These are phyloP conservation scores for Drosophila pseudoobscura DNA, from an alignment of 1,140 invertebrate species.

Conservation along the genomic window DNA sequence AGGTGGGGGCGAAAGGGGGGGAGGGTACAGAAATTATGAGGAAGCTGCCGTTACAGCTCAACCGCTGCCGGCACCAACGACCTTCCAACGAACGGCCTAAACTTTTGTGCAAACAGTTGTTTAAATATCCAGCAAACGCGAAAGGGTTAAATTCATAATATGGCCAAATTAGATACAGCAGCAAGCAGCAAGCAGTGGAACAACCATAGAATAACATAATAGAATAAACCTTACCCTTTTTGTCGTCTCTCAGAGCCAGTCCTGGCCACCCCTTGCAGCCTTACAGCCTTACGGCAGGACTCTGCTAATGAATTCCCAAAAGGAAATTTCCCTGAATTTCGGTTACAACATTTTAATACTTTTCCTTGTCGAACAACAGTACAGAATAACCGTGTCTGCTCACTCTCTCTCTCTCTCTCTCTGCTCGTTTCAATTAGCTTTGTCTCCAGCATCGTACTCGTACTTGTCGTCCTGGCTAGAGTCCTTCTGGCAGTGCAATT, in stretches of 20 bases:
- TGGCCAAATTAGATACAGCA: slow-evolving; percentile 76
- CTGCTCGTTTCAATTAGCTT: slow-evolving; percentile 52
- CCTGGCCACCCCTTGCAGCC: not conserved
- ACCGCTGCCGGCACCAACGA: slow-evolving; percentile 44
- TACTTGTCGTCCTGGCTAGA: slow-evolving; percentile 10
- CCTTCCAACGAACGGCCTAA: slow-evolving; percentile 61
- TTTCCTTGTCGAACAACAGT: slow-evolving; percentile 54
- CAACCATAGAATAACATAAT: slow-evolving; percentile 74
- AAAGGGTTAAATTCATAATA: slow-evolving; percentile 82
- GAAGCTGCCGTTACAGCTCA: slow-evolving; percentile 17
- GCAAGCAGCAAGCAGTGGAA: not conserved
- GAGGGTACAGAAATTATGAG: slow-evolving; percentile 62
- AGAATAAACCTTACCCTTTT: slow-evolving; percentile 47
- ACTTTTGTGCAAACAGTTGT: slow-evolving; percentile 81
- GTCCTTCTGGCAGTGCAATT: slow-evolving; percentile 4
- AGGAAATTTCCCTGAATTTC: slow-evolving; percentile 68
- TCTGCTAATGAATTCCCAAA: slow-evolving; percentile 74
- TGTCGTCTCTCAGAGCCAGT: slow-evolving; percentile 1
- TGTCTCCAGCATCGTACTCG: slow-evolving; percentile 17
- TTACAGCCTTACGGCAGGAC: not conserved
- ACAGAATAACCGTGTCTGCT: not conserved
- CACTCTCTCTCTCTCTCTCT: slow-evolving; percentile 12
- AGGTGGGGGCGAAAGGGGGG: not conserved
- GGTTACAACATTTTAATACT: slow-evolving; percentile 77
- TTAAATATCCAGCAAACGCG: slow-evolving; percentile 79